A percentile compares a stretch with the other conserved stretches of the same genome.
Evolutionary conservation across 2,888 invertebrate species (phyloP).

Genomic region (Smittia sp.): DNA sequence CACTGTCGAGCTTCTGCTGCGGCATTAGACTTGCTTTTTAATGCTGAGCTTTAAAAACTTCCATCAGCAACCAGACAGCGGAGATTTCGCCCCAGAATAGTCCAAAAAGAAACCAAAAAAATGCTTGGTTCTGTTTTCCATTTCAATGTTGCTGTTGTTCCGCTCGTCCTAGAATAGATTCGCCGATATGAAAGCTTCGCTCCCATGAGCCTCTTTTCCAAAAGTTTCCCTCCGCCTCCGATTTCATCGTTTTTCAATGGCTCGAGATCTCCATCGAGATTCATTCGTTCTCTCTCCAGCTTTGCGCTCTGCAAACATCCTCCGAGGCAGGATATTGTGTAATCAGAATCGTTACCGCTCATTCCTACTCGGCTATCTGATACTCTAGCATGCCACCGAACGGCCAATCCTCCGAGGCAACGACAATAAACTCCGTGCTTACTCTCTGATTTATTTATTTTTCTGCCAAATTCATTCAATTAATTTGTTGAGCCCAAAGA

Average conservation of each 20-base stretch:
- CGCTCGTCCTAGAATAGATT: not conserved
- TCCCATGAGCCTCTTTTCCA: conserved; percentile 34
- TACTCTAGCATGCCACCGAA: not conserved
- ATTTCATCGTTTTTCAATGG: conserved; percentile 9
- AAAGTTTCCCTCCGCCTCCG: not conserved
- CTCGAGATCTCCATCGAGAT: not conserved
- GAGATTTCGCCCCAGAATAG: not conserved
- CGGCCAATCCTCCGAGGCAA: not conserved
- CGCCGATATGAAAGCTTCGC: not conserved
- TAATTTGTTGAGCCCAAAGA: conserved; percentile 33
- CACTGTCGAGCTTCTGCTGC: conserved; percentile 20
- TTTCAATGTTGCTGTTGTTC: conserved; percentile 17
- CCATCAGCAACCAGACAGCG: too few species aligned
- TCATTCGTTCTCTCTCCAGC: not conserved
- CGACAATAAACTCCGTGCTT: not conserved
- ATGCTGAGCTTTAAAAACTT: not conserved
- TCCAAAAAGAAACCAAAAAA: not conserved
- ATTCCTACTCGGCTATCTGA: conserved; percentile 4
- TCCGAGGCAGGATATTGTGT: conserved; percentile 35
- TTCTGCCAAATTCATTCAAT: conserved; percentile 36
- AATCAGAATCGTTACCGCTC: conserved; percentile 26
- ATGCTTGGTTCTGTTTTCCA: conserved; percentile 37
- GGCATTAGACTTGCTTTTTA: not conserved
- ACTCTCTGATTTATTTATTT: conserved; percentile 19
- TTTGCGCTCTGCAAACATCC: not conserved